Evolutionary conservation across 2,888 invertebrate genomes (phyloP).

Genomic region (Anagyrus pseudococci): DNA sequence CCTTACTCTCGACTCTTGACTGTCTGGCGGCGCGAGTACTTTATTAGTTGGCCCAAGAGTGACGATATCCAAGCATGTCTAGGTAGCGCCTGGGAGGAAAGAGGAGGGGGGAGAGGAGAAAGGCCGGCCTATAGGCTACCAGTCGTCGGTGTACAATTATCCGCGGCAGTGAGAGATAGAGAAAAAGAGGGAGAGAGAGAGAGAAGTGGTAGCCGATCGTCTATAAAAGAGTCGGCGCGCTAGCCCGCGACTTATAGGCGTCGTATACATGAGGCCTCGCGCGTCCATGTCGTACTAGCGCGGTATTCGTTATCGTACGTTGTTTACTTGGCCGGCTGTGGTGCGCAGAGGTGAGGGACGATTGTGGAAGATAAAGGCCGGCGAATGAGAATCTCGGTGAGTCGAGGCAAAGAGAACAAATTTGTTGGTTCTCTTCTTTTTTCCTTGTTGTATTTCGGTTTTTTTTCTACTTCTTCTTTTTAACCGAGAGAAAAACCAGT

Average conservation of each 20-base stretch:
- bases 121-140: too few relatives aligned
- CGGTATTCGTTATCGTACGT: too few relatives aligned
- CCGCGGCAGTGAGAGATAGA: neutral
- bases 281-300: too few relatives aligned
- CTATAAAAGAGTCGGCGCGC: neutral
- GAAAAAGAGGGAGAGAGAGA: neutral
- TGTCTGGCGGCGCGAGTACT: neutral
- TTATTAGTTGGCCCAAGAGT: neutral
- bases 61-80: neutral
- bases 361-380: conserved; percentile 8
- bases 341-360: too few relatives aligned
- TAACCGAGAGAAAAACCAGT: too few relatives aligned
- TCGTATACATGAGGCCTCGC: too few relatives aligned
- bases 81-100: neutral
- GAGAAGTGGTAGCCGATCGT: too few relatives aligned
- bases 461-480: too few relatives aligned
- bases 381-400: conserved; percentile 34
- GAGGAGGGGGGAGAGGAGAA: neutral
- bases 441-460: neutral
- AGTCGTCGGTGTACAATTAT: neutral
- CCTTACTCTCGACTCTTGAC: neutral
- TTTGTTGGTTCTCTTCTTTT: neutral
- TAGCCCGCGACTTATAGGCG: neutral
- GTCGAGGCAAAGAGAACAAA: neutral
- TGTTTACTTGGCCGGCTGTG: too few relatives aligned